Evolutionary conservation across 1,140 invertebrate genomes (phyloP).

Genomic region (Sycophila sp.): DNA sequence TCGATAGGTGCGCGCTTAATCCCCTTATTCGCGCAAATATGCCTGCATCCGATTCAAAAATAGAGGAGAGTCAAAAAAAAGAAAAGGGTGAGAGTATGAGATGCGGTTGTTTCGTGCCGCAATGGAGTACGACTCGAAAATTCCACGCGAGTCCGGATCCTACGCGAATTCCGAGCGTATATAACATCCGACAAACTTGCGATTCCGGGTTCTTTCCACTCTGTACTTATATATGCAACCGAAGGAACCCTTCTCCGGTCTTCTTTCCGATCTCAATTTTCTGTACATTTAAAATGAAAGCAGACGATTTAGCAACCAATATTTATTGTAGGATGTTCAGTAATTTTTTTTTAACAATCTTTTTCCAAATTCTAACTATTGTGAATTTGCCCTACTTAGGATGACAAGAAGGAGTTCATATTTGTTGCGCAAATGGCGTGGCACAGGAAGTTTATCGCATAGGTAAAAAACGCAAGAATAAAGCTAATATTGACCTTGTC

Average conservation of each 20-base stretch:
- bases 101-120: neutral
- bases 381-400: too few relatives aligned
- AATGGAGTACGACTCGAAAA: neutral
- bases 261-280: neutral
- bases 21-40: too few relatives aligned
- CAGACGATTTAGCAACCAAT: too few relatives aligned
- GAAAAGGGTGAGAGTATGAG: neutral
- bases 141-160: conserved; percentile 5
- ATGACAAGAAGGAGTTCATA: neutral
- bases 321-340: too few relatives aligned
- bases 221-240: too few relatives aligned
- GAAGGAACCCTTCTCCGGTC: neutral
- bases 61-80: neutral
- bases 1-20: neutral
- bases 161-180: conserved; percentile 2
- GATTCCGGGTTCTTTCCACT: conserved; percentile 21
- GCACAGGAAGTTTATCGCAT: neutral
- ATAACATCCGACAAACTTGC: conserved; percentile 4
- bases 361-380: too few relatives aligned
- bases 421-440: neutral
- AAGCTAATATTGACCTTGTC: too few relatives aligned
- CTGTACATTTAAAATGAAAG: neutral
- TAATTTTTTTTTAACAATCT: too few relatives aligned
- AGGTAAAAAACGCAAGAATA: too few relatives aligned
- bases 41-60: neutral